A percentile compares a stretch with the other conserved stretches of the same genome.
phyloP scores from a whole-genome alignment of 23 tunicate genomes.

The Trididemnum clinides region DNA sequence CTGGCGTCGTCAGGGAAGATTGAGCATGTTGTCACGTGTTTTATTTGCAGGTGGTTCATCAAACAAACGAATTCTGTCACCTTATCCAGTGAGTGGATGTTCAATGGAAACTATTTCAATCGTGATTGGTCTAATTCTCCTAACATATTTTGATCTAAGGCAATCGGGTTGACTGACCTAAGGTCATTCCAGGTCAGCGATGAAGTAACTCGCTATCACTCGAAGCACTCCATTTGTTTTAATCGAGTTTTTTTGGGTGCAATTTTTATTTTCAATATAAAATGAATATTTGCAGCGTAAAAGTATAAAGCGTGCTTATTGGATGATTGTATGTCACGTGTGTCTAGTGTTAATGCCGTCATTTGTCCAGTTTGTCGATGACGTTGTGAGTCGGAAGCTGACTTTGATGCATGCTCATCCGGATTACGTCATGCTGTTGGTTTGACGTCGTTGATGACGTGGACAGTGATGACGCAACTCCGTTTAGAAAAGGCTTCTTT shows the following conservation, averaged over 20 bases:
- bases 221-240: background rate
- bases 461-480: constrained; percentile 61
- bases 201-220: background rate
- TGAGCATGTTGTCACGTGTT: too few species aligned
- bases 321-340: too few species aligned
- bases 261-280: background rate
- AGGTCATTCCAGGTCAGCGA: background rate
- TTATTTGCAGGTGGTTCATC: constrained; percentile 74
- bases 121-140: constrained; percentile 86
- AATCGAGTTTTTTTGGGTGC: background rate
- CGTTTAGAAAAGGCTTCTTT: constrained; percentile 84
- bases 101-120: constrained; percentile 32
- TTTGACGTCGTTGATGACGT: constrained; percentile 67
- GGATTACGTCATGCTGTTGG: constrained; percentile 79
- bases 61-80: constrained; percentile 24
- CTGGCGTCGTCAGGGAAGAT: too few species aligned
- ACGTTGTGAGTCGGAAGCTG: constrained; percentile 87
- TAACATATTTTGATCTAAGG: constrained; percentile 62
- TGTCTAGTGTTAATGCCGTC: background rate
- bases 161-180: background rate
- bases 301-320: too few species aligned
- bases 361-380: constrained; percentile 64
- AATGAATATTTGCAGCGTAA: too few species aligned
- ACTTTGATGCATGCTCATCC: constrained; percentile 95
- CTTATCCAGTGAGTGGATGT: constrained; percentile 61